Evolutionary conservation across 1,140 invertebrate genomes (phyloP), one percentile per base, ranked within the genome.

Genomic region (Tetragonula clypearis): DNA sequence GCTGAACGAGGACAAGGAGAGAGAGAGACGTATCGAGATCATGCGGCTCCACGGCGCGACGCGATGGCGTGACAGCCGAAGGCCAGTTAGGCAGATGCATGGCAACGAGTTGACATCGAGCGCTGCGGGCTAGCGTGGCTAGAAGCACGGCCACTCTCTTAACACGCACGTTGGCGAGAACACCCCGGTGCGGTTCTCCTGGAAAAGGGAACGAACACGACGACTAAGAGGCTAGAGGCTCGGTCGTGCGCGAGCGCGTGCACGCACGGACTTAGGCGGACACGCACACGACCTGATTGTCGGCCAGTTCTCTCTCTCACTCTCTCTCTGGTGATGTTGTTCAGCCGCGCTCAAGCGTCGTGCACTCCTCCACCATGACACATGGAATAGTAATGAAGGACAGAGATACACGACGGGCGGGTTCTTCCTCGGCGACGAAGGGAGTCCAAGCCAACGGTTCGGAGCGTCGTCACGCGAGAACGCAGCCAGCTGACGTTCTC

Each of bases 371-470:
- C 79, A 85, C 86, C 81, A 90, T 83, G 82, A 88, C 73, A 78
- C 87, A 91, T 93, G 88, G 90, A 93, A 92, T 91, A 93, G 88
- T 92, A 93, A 93, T 93, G 92, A 93, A 89, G 90, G 89, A 91
- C 89, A 93, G 90, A 92, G 90, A 92, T 90, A 92, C 92, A 65
- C 88, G 80, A 92, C 35, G 35, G 91, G 91, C 89, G 92, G 91
- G 87, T 87, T 66, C 91, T 90, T 88, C 82, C 74, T 72, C 78
- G 71, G 68, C 82, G 79, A 84, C 75, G 79, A 79, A 82, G 87
- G 87, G 87, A 92, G 72, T 49, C 62, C 82, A 41, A 75, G 26
- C 77, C 75, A 80, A 78, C 82, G 85, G 86, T 80, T 85, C 86
- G 88, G 85, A 90, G 90, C 91, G 89, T 89, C 90, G 92, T 93